Evolutionary conservation across 2,888 invertebrate species (phyloP).

Genomic region (Ryuthela nishihirai): DNA sequence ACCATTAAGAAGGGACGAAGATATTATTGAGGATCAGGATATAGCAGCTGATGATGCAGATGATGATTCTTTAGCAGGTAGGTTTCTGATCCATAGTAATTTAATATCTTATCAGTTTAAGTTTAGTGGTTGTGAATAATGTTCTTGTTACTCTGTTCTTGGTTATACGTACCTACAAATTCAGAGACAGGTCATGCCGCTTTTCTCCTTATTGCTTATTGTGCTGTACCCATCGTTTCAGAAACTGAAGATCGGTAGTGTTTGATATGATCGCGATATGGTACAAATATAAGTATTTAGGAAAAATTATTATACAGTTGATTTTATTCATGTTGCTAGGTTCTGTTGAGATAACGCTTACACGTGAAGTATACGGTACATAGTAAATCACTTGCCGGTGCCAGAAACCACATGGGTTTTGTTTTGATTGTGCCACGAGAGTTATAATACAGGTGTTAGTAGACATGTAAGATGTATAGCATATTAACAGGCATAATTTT

Average conservation of each 20-base stretch:
- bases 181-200: too few relatives aligned
- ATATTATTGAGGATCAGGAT: constrained; percentile 41
- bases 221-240: too few relatives aligned
- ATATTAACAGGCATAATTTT: constrained; percentile 5
- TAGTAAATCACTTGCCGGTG: constrained; percentile 37
- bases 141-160: too few relatives aligned
- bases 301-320: background rate
- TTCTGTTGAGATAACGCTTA: background rate
- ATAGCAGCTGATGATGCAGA: constrained; percentile 39
- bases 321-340: background rate
- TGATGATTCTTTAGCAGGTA: constrained; percentile 51
- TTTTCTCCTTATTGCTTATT: too few relatives aligned
- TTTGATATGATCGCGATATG: too few relatives aligned
- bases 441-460: constrained; percentile 20
- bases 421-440: constrained; percentile 33
- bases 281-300: too few relatives aligned
- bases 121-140: too few relatives aligned
- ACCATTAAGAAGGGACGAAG: constrained; percentile 41
- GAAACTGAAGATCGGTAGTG: too few relatives aligned
- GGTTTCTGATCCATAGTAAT: constrained; percentile 6
- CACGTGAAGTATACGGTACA: constrained; percentile 26
- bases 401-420: constrained; percentile 38
- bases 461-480: background rate
- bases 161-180: too few relatives aligned
- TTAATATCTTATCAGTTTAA: too few relatives aligned